Evolutionary conservation across 2,113 vertebrate genomes (phyloP), one percentile per base, ranked within the genome.

Genomic region (Oplegnathus fasciatus): DNA sequence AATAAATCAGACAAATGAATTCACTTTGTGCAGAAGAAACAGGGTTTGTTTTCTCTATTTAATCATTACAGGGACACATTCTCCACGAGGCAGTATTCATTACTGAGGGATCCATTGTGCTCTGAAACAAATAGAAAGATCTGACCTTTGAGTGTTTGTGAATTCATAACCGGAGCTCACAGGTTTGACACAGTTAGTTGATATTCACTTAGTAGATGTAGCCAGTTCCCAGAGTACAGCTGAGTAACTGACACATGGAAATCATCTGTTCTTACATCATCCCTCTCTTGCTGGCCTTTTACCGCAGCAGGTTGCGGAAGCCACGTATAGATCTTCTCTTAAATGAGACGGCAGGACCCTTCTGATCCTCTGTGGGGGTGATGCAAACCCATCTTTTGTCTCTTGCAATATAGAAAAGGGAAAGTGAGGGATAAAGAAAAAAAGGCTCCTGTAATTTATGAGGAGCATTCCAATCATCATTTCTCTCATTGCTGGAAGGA

Each of bases 371-470:
- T 44, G 68, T 20, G 30, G 62, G 65, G 60, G 79, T 92, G 90
- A 93, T 75, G 91, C 82, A 91, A 93, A 30, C 65, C 24, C 18
- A 22, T 44, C 67, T 88, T 91, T 86, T 88, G 87, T 88, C 79
- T 88, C 67, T 69, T n/a, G 88, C 88, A 92, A 93, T 78, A 79
- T 46, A 75, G 40, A 75, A 42, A 64, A 52, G 20, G 58, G 70
- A 65, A 66, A 66, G 30, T 55, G 37, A 79, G 18, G 26, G 72
- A 46, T 8, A 37, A 74, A 76, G 42, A 44, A 55, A 48, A 37
- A 61, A 60, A n/a, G 26, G 34, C 9, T 64, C 37, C 15, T 37
- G 52, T 58, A 52, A 78, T 68, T 71, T 64, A 64, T 50, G 72
- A 57, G 18, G 44, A 1, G 54, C 7, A 37, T 68, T 75, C 30